Conservation (phyloP, 1,140 invertebrate genomes). For the Zophobas atratus region DNA sequence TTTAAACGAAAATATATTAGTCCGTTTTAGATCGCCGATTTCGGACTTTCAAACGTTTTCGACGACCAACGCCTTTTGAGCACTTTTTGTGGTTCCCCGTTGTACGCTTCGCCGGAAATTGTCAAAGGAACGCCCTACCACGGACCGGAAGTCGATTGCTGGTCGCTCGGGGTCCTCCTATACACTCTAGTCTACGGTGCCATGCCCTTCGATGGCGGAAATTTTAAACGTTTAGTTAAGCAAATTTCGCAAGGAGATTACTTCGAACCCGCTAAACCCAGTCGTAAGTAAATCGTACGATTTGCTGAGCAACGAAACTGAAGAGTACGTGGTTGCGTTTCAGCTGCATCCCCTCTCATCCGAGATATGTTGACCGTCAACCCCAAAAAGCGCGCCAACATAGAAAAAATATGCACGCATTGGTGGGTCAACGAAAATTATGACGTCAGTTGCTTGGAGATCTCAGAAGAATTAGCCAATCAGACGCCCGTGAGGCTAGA, state of each 20-base stretch:
- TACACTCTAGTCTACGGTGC: conserved; percentile 99
- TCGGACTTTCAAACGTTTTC: conserved; percentile 98
- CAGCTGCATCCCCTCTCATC: conserved; percentile 94
- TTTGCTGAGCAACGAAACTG: too few species aligned
- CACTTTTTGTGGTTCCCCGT: conserved; percentile 97
- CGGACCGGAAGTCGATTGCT: conserved; percentile 96
- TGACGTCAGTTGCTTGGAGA: conserved; percentile 85
- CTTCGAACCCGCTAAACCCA: conserved; percentile 95
- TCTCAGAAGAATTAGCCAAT: conserved; percentile 90
- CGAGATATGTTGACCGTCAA: conserved; percentile 94
- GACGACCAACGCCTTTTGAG: conserved; percentile 89
- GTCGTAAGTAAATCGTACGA: conserved; percentile 76
- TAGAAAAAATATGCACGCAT: conserved; percentile 95
- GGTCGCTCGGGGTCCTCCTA: conserved; percentile 97
- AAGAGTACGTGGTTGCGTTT: conserved; percentile 58
- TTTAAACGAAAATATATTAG: neutral
- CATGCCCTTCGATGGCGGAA: conserved; percentile 99
- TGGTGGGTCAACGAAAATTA: conserved; percentile 95
- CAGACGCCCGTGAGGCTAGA: conserved; percentile 92
- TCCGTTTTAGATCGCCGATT: conserved; percentile 91
- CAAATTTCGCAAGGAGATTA: conserved; percentile 98
- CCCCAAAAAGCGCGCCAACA: conserved; percentile 89
- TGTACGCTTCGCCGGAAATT: conserved; percentile 99
- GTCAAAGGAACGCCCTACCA: conserved; percentile 98
- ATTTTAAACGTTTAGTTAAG: conserved; percentile 96